A percentile compares a stretch with the other conserved stretches of the same genome.
Evolutionary conservation across 2,113 vertebrate genomes (phyloP).

Genomic region (Aleadryas rufinucha): DNA sequence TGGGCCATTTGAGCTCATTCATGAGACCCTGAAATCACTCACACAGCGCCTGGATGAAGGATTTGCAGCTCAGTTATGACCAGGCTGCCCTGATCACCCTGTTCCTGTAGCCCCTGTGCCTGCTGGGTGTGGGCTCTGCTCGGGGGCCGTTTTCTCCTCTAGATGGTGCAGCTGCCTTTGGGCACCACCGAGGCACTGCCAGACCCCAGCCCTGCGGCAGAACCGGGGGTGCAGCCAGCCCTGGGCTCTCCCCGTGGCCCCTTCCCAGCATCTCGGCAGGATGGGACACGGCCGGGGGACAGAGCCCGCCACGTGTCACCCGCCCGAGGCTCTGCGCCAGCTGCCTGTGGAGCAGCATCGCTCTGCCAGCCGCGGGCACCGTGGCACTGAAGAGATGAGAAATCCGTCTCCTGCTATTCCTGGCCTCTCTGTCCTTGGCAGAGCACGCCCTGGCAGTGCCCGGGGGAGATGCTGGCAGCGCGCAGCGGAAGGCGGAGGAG

Average conservation of each 20-base stretch:
- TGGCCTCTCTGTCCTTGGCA: constrained; percentile 28
- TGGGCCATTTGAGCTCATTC: neutral
- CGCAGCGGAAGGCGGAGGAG: neutral
- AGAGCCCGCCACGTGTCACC: accelerated
- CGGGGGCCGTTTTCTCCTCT: constrained; percentile 10
- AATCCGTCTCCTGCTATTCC: constrained; percentile 4
- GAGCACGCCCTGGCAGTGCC: neutral
- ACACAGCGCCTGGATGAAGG: accelerated
- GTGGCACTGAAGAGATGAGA: neutral
- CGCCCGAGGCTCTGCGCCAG: neutral
- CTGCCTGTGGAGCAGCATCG: neutral
- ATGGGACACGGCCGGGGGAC: neutral
- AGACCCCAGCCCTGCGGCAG: neutral
- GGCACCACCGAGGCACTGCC: neutral
- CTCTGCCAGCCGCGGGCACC: accelerated
- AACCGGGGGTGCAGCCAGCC: neutral
- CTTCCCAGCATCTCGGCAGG: neutral
- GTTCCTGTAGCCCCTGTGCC: neutral
- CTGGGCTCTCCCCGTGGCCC: neutral
- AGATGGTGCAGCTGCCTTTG: constrained; percentile 51
- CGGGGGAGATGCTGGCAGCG: neutral
- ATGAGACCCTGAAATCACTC: neutral
- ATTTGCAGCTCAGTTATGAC: neutral
- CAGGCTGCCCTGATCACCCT: neutral
- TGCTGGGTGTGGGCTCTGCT: neutral